Evolutionary conservation across 2,113 vertebrate genomes (phyloP).

Genomic region (Synodontis membranacea): DNA sequence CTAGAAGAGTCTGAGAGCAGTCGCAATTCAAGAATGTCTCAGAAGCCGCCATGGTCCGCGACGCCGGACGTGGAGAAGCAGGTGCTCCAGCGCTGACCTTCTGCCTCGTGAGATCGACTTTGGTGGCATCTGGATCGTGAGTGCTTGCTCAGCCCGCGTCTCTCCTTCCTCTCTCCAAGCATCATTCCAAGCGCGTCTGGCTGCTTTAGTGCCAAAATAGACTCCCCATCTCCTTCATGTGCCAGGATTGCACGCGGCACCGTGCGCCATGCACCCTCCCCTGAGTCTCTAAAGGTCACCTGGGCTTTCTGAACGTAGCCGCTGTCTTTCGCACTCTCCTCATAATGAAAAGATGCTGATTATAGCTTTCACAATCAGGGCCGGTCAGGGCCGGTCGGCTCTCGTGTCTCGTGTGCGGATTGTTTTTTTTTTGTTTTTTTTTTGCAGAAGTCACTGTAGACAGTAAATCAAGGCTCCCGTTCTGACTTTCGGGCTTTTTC

Average conservation of each 20-base stretch:
- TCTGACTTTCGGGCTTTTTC: background rate
- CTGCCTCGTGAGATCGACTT: conserved; percentile 77
- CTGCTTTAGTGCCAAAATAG: conserved; percentile 72
- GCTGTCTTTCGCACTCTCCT: conserved; percentile 47
- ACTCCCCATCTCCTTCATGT: background rate
- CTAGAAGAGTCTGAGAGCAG: conserved; percentile 61
- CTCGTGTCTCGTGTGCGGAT: background rate
- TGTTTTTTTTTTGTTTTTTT: conserved; percentile 5
- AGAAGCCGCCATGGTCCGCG: background rate
- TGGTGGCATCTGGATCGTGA: conserved; percentile 79
- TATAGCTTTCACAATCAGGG: background rate
- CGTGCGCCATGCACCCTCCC: conserved; percentile 41
- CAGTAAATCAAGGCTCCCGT: background rate
- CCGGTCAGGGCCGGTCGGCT: background rate
- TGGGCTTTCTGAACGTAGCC: conserved; percentile 44
- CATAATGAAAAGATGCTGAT: conserved; percentile 29
- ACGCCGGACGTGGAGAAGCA: conserved; percentile 51
- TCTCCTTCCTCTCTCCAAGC: conserved; percentile 40
- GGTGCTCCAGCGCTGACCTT: conserved; percentile 76
- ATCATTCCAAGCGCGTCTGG: conserved; percentile 75
- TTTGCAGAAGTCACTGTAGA: background rate
- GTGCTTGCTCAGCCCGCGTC: conserved; percentile 57
- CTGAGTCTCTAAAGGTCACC: conserved; percentile 58
- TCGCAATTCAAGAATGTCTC: background rate
- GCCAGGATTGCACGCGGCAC: background rate